These are phyloP conservation scores for Cyclargus thomasi DNA, from an alignment of 1,140 invertebrate genomes.

Conservation along the genomic window DNA sequence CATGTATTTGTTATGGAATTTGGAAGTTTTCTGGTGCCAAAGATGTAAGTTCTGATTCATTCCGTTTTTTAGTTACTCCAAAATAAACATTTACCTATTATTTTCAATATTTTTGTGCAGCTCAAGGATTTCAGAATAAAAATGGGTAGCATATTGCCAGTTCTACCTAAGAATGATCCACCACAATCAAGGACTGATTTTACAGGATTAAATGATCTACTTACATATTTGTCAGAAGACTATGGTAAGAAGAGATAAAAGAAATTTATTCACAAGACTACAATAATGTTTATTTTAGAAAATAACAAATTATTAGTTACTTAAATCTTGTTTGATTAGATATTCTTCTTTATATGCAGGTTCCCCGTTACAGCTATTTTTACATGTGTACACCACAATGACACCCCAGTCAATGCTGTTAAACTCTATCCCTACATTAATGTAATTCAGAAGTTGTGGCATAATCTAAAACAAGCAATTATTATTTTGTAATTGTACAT, in stretches of 20 bases:
- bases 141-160: slow-evolving; percentile 83
- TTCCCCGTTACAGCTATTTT: slow-evolving; percentile 81
- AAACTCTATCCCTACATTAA: slow-evolving; percentile 81
- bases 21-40: slow-evolving; percentile 93
- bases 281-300: slow-evolving; percentile 17
- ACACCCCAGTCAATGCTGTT: slow-evolving; percentile 93
- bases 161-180: slow-evolving; percentile 86
- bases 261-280: slow-evolving; percentile 20
- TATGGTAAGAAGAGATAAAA: slow-evolving; percentile 51
- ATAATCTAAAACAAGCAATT: slow-evolving; percentile 82
- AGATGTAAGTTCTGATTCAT: slow-evolving; percentile 74
- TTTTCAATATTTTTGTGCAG: slow-evolving; percentile 67
- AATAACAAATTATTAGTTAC: slow-evolving; percentile 40
- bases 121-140: slow-evolving; percentile 83
- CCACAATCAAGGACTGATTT: slow-evolving; percentile 91
- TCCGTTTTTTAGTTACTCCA: background rate
- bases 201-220: slow-evolving; percentile 85
- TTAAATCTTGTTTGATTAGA: slow-evolving; percentile 92
- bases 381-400: slow-evolving; percentile 90
- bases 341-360: slow-evolving; percentile 84
- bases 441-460: slow-evolving; percentile 89
- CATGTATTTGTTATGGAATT: slow-evolving; percentile 86
- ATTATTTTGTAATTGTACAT: too few relatives aligned
- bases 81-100: slow-evolving; percentile 15
- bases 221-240: slow-evolving; percentile 82